Conservation (phyloP, 1,140 invertebrate species). For the Nasonia vitripennis region DNA sequence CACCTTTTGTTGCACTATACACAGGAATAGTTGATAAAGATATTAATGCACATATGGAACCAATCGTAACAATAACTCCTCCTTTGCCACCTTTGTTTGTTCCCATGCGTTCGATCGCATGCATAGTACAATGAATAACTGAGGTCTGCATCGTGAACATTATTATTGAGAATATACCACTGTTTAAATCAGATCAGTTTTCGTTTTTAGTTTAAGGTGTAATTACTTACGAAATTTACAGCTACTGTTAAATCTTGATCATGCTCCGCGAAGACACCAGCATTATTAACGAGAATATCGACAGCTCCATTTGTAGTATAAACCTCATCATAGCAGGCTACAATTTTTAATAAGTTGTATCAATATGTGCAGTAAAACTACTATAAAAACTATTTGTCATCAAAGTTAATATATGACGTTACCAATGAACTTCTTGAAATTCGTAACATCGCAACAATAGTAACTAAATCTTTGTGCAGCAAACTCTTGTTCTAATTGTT, state of each 20-base stretch:
- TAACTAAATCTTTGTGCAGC: conserved; percentile 15
- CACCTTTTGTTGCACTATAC: conserved; percentile 80
- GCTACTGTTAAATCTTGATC: neutral
- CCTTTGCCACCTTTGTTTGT: conserved; percentile 58
- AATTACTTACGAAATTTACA: conserved; percentile 13
- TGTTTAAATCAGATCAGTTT: too few species aligned
- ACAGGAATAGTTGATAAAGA: conserved; percentile 69
- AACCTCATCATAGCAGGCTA: conserved; percentile 7
- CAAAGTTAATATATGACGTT: too few species aligned
- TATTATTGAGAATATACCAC: too few species aligned
- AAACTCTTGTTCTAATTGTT: conserved; percentile 17
- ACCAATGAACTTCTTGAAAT: neutral
- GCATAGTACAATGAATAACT: too few species aligned
- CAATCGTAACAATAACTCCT: conserved; percentile 72
- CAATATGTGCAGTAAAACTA: too few species aligned
- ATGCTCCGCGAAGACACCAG: neutral
- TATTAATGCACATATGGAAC: conserved; percentile 70
- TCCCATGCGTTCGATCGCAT: too few species aligned
- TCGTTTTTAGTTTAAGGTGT: too few species aligned
- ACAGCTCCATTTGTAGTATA: neutral
- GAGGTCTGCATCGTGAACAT: too few species aligned
- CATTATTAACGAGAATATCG: conserved; percentile 43
- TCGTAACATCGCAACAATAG: conserved; percentile 24
- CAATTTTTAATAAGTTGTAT: neutral
- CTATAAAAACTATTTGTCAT: too few species aligned